Evolutionary conservation across 2,888 invertebrate genomes (phyloP).

Genomic region (Autographa gamma): DNA sequence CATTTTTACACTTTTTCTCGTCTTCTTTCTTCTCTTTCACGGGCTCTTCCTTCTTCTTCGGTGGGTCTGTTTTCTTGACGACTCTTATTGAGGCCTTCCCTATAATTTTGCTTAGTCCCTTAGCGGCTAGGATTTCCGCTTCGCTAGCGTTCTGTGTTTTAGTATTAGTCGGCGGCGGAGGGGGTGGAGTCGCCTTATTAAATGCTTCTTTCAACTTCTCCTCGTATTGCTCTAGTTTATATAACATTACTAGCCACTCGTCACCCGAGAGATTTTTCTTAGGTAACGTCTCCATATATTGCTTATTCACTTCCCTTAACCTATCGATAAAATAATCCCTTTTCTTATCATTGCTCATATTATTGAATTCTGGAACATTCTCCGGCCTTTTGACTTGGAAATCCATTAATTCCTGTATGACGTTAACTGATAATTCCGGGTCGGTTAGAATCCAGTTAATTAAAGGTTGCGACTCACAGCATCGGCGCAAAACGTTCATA

Average conservation of each 20-base stretch:
- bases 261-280: slow-evolving; percentile 77
- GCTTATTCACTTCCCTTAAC: slow-evolving; percentile 75
- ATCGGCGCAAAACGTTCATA: slow-evolving; percentile 76
- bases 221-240: slow-evolving; percentile 78
- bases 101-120: slow-evolving; percentile 84
- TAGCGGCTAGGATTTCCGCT: slow-evolving; percentile 84
- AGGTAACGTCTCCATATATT: slow-evolving; percentile 80
- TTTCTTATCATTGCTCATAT: slow-evolving; percentile 71
- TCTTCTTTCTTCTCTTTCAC: slow-evolving; percentile 52
- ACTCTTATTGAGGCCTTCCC: slow-evolving; percentile 72
- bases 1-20: slow-evolving; percentile 70
- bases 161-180: slow-evolving; percentile 5
- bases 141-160: slow-evolving; percentile 75
- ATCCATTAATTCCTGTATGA: slow-evolving; percentile 79
- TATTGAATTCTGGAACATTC: slow-evolving; percentile 69
- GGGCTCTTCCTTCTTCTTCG: slow-evolving; percentile 63
- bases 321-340: slow-evolving; percentile 77
- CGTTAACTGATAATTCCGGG: slow-evolving; percentile 76
- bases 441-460: slow-evolving; percentile 76
- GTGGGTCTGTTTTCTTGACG: slow-evolving; percentile 67
- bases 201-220: slow-evolving; percentile 74
- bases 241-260: slow-evolving; percentile 83
- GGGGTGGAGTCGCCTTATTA: slow-evolving; percentile 65
- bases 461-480: slow-evolving; percentile 77
- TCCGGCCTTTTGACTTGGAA: slow-evolving; percentile 71